These are phyloP conservation scores for Petrolisthes manimaculis DNA, from an alignment of 2,888 invertebrate species.

Conservation along the genomic window DNA sequence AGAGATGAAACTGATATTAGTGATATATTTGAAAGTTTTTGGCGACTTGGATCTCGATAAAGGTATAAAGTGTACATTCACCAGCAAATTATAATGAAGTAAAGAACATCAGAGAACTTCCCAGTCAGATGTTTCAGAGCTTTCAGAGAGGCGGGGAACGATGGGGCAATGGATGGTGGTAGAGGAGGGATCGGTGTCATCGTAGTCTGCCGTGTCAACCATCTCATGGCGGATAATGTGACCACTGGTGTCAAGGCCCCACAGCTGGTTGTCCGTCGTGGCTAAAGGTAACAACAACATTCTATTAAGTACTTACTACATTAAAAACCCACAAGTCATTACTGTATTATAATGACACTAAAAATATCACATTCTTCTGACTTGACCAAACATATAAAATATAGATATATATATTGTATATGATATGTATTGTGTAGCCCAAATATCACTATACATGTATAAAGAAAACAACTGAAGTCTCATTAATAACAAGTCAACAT, in stretches of 20 bases:
- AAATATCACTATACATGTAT: too few relatives aligned
- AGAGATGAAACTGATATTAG: too few relatives aligned
- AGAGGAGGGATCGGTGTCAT: not conserved
- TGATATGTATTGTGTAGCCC: too few relatives aligned
- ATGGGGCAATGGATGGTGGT: not conserved
- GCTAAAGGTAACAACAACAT: not conserved
- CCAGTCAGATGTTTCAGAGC: constrained; percentile 11
- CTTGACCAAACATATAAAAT: not conserved
- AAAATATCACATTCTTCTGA: not conserved
- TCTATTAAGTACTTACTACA: not conserved
- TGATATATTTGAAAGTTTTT: too few relatives aligned
- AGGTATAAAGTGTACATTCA: too few relatives aligned
- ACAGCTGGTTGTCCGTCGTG: constrained; percentile 43
- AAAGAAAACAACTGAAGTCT: too few relatives aligned
- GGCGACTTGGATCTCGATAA: too few relatives aligned
- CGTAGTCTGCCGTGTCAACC: not conserved
- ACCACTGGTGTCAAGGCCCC: constrained; percentile 36
- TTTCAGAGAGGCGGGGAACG: not conserved
- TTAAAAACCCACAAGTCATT: not conserved
- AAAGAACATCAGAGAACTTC: not conserved
- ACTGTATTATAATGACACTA: not conserved
- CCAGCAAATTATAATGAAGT: too few relatives aligned
- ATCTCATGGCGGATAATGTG: constrained; percentile 5
- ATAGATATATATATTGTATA: too few relatives aligned
- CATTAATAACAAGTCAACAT: not conserved